These are phyloP conservation scores for Gryon sp. DNA, from an alignment of 1,140 invertebrate species.

Conservation along the genomic window DNA sequence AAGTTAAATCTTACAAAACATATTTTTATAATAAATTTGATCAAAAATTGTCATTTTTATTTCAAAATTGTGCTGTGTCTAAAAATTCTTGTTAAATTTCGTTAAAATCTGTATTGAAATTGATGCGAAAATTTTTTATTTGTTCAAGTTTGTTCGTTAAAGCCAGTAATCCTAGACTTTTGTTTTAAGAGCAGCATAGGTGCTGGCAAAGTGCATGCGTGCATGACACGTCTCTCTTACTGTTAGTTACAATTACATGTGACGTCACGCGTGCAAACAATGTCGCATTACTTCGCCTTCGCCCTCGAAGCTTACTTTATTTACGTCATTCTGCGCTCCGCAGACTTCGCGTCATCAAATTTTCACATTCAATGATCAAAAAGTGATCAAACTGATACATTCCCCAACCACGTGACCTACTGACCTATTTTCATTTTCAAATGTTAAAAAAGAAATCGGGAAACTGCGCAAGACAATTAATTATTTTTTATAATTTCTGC, in stretches of 20 bases:
- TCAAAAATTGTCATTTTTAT: too few relatives aligned
- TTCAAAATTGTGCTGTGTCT: too few relatives aligned
- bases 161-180: conserved; percentile 55
- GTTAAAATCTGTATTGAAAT: too few relatives aligned
- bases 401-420: neutral
- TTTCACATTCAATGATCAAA: conserved; percentile 34
- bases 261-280: conserved; percentile 75
- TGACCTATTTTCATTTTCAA: conserved; percentile 13
- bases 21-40: too few relatives aligned
- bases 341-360: conserved; percentile 24
- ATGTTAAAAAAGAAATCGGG: too few relatives aligned
- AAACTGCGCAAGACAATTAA: too few relatives aligned
- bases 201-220: conserved; percentile 53
- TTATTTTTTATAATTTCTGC: too few relatives aligned
- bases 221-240: conserved; percentile 65
- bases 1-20: too few relatives aligned
- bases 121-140: too few relatives aligned
- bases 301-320: conserved; percentile 55
- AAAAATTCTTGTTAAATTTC: too few relatives aligned
- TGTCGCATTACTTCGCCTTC: conserved; percentile 71
- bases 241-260: conserved; percentile 72
- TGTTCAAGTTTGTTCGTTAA: too few relatives aligned
- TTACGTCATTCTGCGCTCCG: conserved; percentile 50
- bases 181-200: conserved; percentile 46
- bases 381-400: conserved; percentile 18